A percentile compares a stretch with the other conserved stretches of the same genome.
These are phyloP conservation scores for Drosophila diplacantha DNA, from an alignment of 2,888 invertebrate genomes.

Conservation along the genomic window DNA sequence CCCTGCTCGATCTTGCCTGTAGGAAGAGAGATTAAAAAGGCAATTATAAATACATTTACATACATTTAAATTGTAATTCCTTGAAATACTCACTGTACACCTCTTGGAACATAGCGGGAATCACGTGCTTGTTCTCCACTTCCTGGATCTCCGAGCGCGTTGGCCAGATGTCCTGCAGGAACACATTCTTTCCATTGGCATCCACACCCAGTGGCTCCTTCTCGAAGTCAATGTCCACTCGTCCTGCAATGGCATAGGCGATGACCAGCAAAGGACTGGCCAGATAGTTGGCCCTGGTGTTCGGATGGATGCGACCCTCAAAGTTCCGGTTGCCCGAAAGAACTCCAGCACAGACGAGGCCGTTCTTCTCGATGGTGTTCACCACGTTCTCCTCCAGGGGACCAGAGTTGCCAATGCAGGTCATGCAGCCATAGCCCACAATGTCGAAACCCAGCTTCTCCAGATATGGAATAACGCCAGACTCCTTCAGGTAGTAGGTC, in stretches of 20 bases:
- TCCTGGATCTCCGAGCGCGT: slow-evolving; percentile 91
- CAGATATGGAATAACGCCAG: slow-evolving; percentile 93
- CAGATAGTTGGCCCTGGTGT: slow-evolving; percentile 97
- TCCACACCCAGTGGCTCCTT: slow-evolving; percentile 86
- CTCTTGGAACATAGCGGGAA: slow-evolving; percentile 98
- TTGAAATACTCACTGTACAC: slow-evolving; percentile 77
- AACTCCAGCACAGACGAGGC: slow-evolving; percentile 96
- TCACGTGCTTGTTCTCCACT: slow-evolving; percentile 92
- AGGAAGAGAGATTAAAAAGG: background rate
- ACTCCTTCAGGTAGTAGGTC: slow-evolving; percentile 87
- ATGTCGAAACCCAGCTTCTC: slow-evolving; percentile 93
- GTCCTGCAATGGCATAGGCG: slow-evolving; percentile 97
- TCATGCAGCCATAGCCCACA: slow-evolving; percentile 99
- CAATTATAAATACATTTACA: background rate
- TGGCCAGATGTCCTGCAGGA: slow-evolving; percentile 96
- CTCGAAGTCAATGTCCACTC: slow-evolving; percentile 96
- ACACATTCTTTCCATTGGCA: slow-evolving; percentile 87
- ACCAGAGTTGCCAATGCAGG: slow-evolving; percentile 99
- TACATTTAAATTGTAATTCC: background rate
- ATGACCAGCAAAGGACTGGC: slow-evolving; percentile 98
- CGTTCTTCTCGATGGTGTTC: slow-evolving; percentile 95
- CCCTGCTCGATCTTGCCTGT: slow-evolving; percentile 89
- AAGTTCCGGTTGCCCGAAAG: slow-evolving; percentile 98
- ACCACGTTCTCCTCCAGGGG: slow-evolving; percentile 94
- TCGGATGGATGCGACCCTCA: slow-evolving; percentile 98